Percentiles rank a stretch among this genome's conserved stretches.
Evolutionary conservation across 2,113 vertebrate genomes (phyloP).

Genomic region (Camelus bactrianus): DNA sequence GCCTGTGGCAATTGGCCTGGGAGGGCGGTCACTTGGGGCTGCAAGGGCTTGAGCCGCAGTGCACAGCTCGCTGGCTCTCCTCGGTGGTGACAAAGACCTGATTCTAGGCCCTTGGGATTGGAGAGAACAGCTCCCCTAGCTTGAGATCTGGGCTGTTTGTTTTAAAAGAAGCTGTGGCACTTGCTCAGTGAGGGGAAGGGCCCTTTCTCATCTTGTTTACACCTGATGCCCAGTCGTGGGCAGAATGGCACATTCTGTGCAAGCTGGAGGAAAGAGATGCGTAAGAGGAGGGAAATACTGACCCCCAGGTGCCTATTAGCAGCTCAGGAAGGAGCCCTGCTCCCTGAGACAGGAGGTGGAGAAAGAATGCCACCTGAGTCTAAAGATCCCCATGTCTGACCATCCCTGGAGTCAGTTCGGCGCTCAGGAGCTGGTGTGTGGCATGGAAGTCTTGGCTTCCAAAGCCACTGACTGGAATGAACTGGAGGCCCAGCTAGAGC

Average conservation of each 20-base stretch:
- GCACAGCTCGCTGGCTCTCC: background rate
- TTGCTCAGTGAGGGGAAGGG: background rate
- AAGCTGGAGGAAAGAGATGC: background rate
- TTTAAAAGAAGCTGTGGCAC: background rate
- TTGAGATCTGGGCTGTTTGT: conserved; percentile 48
- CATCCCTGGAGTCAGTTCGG: background rate
- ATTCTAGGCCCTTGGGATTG: background rate
- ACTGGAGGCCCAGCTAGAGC: background rate
- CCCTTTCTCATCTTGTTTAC: background rate
- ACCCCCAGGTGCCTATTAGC: background rate
- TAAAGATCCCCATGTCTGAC: background rate
- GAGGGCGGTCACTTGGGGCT: background rate
- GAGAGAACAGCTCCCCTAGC: background rate
- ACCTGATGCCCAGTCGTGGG: background rate
- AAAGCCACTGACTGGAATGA: background rate
- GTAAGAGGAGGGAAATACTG: background rate
- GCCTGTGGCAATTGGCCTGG: background rate
- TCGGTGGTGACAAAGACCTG: background rate
- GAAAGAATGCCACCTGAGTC: background rate
- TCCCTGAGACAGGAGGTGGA: background rate
- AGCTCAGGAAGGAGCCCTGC: background rate
- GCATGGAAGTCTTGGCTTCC: conserved; percentile 28
- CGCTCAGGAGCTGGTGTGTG: background rate
- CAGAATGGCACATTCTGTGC: conserved; percentile 3
- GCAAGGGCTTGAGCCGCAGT: background rate